Base-by-base conservation (phyloP, 2,113 vertebrate species). In the Pica pica region DNA sequence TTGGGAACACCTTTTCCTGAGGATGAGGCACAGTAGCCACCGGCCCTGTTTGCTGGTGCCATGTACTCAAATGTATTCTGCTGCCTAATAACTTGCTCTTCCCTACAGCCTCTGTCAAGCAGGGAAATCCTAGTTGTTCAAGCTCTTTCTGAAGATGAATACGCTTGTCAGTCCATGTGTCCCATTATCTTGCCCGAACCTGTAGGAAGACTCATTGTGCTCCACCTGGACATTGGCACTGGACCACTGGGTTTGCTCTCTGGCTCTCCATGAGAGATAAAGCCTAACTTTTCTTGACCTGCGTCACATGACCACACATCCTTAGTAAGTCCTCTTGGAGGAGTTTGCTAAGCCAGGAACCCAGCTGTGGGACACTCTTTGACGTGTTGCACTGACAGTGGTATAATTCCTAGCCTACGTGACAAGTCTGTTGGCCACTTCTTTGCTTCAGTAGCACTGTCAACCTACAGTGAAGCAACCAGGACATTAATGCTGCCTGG, bases 151-250 rank as follows among this genome's bases (percentile, higher is more conserved):
- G 17, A 21, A 44, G 64, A 50, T 2, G 5, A 71, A 39, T 91
- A 19, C 0, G 0, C 33, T 87, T 0, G 0, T 50, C 44, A 68
- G 11, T 82, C 75, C 33, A 11, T 37, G 37, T 47, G 13, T 55
- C 60, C 60, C 0, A 0, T 71, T 63, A 19, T 6, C 44, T 65
- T 69, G 16, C 55, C 49, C 0, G 0, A 57, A 28, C 23, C 14
- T 69, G 75, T 82, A 31, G 56, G 41, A 87, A 59, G 61, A 16
- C 8, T 55, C 52, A 49, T 42, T 73, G 50, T 57, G 22, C 27
- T 87, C 49, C 65, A 28, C 6, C 10, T 44, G 59, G n/a, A 61
- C 0, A 1, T 9, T 30, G 46, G 31, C 39, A 6, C n/a, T 64
- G 60, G 33, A 47, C 39, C 2, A 1, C 41, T 70, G 30, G 30